A percentile compares a stretch with the other conserved stretches of the same genome.
These are phyloP conservation scores for Forbesichthys papilliferus DNA, from an alignment of 2,113 vertebrate species.

Conservation along the genomic window DNA sequence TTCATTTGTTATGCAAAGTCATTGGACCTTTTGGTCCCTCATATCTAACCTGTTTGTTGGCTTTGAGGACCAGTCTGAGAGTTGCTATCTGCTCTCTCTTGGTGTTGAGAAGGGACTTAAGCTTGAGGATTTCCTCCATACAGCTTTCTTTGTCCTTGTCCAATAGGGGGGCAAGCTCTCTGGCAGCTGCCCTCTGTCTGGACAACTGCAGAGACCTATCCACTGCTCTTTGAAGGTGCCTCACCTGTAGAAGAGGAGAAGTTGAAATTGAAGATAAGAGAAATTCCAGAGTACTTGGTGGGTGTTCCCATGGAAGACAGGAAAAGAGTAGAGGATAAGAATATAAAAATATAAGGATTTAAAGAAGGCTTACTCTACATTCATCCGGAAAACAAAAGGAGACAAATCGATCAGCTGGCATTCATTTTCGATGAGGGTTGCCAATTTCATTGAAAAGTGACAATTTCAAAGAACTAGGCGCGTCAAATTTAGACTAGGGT, in stretches of 20 bases:
- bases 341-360: too few species aligned
- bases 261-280: neutral
- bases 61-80: constrained; percentile 90
- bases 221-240: constrained; percentile 94
- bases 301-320: too few species aligned
- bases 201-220: constrained; percentile 91
- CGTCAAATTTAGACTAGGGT: too few species aligned
- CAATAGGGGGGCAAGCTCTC: constrained; percentile 87
- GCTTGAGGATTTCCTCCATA: constrained; percentile 96
- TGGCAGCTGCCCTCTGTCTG: constrained; percentile 88
- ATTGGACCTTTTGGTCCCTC: neutral
- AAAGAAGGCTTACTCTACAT: too few species aligned
- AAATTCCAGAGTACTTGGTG: neutral
- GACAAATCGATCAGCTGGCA: too few species aligned
- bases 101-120: constrained; percentile 94
- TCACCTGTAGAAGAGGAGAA: constrained; percentile 71
- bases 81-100: constrained; percentile 98
- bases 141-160: constrained; percentile 96
- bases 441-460: too few species aligned
- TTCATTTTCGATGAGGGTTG: too few species aligned
- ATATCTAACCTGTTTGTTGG: constrained; percentile 93
- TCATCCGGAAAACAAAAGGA: too few species aligned
- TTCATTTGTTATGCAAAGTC: neutral
- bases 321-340: too few species aligned
- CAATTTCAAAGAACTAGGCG: too few species aligned